phyloP scores from a whole-genome alignment of 2,113 vertebrate genomes.

The Piaya cayana region DNA sequence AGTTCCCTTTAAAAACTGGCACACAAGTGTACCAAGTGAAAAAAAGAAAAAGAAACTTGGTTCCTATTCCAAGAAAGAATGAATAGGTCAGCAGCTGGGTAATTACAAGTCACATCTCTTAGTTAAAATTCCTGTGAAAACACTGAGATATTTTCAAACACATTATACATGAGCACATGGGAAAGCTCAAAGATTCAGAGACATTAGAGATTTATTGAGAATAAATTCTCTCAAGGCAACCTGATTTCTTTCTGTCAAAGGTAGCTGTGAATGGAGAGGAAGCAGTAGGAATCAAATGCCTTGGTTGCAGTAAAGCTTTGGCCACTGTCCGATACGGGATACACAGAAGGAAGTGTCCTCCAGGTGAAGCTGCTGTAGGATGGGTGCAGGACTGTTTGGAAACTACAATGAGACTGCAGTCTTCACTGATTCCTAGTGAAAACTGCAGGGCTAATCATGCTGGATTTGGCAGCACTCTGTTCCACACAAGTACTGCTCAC shows the following conservation, averaged over 20 bases:
- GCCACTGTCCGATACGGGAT: neutral
- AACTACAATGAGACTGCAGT: neutral
- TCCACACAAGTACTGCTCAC: neutral
- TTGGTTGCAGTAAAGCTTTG: neutral
- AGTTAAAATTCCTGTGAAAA: constrained; percentile 15
- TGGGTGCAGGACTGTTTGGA: neutral
- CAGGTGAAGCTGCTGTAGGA: neutral
- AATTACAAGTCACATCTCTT: neutral
- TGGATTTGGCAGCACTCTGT: neutral
- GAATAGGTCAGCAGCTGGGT: neutral
- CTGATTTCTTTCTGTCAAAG: neutral
- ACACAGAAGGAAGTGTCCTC: neutral
- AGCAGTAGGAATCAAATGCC: neutral
- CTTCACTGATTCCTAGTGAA: neutral
- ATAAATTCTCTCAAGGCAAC: neutral
- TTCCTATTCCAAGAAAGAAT: neutral
- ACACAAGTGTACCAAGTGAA: neutral
- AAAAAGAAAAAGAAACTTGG: neutral
- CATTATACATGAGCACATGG: neutral
- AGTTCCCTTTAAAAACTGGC: neutral
- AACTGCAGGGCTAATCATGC: neutral
- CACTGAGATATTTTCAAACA: neutral
- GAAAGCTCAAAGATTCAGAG: neutral
- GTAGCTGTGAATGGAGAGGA: neutral
- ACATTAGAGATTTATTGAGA: neutral